Conservation (phyloP, 2,113 vertebrate genomes). For the Caranx melampygus region DNA sequence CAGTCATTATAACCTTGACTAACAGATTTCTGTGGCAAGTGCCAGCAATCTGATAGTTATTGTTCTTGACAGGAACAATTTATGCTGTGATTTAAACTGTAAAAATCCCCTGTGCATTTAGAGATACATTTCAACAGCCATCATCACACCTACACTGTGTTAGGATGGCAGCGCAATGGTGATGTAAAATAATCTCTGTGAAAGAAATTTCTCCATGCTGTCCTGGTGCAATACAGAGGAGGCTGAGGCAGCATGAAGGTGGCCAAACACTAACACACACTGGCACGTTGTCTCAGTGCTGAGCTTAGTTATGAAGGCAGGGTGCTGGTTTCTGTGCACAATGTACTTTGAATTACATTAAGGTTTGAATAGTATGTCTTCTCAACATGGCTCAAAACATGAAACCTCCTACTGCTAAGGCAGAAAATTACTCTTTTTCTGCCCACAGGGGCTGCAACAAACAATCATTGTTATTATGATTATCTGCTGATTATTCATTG, state of each 20-base stretch:
- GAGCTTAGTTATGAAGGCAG: conserved; percentile 10
- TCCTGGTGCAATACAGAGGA: conserved; percentile 52
- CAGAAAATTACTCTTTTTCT: neutral
- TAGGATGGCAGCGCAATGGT: conserved; percentile 30
- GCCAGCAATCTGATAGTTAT: conserved; percentile 24
- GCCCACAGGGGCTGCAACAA: neutral
- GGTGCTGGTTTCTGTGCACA: conserved; percentile 24
- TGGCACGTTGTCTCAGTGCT: conserved; percentile 17
- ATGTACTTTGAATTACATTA: conserved; percentile 25
- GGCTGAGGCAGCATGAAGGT: conserved; percentile 51
- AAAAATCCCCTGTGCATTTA: conserved; percentile 48
- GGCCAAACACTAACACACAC: conserved; percentile 37
- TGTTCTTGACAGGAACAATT: conserved; percentile 41
- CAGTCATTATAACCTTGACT: conserved; percentile 57
- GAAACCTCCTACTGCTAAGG: neutral
- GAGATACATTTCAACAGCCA: conserved; percentile 39
- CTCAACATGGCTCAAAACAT: neutral
- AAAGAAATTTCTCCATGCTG: conserved; percentile 13
- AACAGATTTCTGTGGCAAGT: conserved; percentile 56
- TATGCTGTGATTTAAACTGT: conserved; percentile 50
- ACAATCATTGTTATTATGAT: neutral
- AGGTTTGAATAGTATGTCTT: neutral
- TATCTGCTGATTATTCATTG: neutral
- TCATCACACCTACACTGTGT: conserved; percentile 45
- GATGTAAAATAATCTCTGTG: conserved; percentile 56